Evolutionary conservation across 2,888 invertebrate genomes (phyloP).

Genomic region (Diloba caeruleocephala): DNA sequence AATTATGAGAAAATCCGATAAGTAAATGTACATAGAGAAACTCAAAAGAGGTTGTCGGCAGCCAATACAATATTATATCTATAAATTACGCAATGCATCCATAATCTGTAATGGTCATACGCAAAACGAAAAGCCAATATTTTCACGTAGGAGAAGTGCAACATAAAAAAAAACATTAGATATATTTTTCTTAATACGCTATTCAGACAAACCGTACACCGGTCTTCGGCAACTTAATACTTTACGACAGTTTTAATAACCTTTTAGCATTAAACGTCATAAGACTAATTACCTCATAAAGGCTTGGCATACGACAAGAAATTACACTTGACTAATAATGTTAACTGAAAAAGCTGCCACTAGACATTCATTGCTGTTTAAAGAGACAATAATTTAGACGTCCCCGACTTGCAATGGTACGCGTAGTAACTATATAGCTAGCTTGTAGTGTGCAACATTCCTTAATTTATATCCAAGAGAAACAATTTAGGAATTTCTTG

Average conservation of each 20-base stretch:
- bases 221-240: background rate
- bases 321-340: slow-evolving; percentile 8
- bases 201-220: background rate
- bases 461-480: slow-evolving; percentile 24
- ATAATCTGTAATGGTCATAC: too few relatives aligned
- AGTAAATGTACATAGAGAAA: too few relatives aligned
- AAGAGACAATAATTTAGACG: slow-evolving; percentile 14
- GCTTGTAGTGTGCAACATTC: slow-evolving; percentile 28
- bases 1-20: too few relatives aligned
- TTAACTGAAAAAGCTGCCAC: slow-evolving; percentile 12
- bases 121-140: too few relatives aligned
- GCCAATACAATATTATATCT: too few relatives aligned
- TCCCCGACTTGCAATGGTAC: slow-evolving; percentile 1
- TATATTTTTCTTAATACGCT: background rate
- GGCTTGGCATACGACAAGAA: background rate
- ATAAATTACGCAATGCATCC: too few relatives aligned
- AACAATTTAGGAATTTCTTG: too few relatives aligned
- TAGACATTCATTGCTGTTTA: slow-evolving; percentile 10
- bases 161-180: background rate
- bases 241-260: background rate
- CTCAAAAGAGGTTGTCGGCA: too few relatives aligned
- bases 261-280: background rate
- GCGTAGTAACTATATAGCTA: background rate
- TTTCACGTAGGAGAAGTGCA: too few relatives aligned
- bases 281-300: slow-evolving; percentile 2